A percentile compares a stretch with the other conserved stretches of the same genome.
phyloP scores from a whole-genome alignment of 2,797 vertebrate species.

The Ibycter americanus region DNA sequence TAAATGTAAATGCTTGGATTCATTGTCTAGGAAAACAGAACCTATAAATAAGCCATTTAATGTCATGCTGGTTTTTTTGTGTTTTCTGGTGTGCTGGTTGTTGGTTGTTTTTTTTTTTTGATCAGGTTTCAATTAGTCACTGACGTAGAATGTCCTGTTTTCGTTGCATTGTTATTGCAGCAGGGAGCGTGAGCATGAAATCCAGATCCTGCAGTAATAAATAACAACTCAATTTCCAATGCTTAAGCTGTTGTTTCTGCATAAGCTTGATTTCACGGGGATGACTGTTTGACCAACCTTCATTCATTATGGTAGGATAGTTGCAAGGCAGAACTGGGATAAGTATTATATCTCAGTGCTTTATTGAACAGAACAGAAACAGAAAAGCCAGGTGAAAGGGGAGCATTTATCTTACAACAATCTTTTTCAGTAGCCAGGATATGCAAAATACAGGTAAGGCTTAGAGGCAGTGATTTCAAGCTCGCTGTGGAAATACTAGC shows the following conservation, averaged over 20 bases:
- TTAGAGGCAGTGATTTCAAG: not conserved
- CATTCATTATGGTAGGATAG: not conserved
- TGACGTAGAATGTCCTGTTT: constrained; percentile 33
- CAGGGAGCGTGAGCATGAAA: not conserved
- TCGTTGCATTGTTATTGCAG: not conserved
- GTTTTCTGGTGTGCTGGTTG: too few species aligned
- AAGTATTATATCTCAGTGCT: not conserved
- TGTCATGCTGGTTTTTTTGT: not conserved
- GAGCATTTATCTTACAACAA: not conserved
- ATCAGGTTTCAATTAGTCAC: constrained; percentile 33
- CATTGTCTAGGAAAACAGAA: constrained; percentile 59
- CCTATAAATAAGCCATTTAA: constrained; percentile 23
- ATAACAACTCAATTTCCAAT: not conserved
- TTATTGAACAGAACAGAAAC: not conserved
- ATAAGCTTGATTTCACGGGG: not conserved
- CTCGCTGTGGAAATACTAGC: not conserved
- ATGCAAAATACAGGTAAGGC: not conserved
- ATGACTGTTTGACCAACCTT: not conserved
- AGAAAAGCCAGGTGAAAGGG: not conserved
- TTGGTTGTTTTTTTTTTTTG: constrained; percentile 11
- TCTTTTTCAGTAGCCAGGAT: not conserved
- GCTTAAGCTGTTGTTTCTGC: not conserved
- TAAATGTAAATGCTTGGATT: constrained; percentile 66
- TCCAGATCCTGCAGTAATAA: not conserved
- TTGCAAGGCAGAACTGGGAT: not conserved